Evolutionary conservation across 2,797 vertebrate genomes (phyloP).

Genomic region (Cebuella pygmaea): DNA sequence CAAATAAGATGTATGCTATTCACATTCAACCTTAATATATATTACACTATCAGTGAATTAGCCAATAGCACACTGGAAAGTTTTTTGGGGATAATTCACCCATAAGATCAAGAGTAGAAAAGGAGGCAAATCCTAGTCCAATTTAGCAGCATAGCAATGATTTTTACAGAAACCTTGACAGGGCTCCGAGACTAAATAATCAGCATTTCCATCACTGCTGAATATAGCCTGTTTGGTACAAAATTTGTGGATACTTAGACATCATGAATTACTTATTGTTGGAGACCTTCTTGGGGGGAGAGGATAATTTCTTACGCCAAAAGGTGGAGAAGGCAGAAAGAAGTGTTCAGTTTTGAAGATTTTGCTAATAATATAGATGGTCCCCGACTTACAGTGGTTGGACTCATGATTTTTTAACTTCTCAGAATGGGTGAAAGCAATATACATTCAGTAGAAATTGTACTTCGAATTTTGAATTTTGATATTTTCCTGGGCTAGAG

Average conservation of each 20-base stretch:
- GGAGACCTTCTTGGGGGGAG: background rate
- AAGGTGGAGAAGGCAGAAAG: background rate
- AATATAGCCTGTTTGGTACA: slow-evolving; percentile 52
- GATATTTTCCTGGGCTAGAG: background rate
- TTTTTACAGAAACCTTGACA: slow-evolving; percentile 38
- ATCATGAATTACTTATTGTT: slow-evolving; percentile 41
- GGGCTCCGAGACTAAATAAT: slow-evolving; percentile 54
- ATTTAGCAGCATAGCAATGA: background rate
- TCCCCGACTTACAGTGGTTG: background rate
- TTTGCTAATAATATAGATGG: background rate
- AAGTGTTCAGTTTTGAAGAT: background rate
- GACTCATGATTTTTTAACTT: background rate
- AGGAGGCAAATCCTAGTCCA: background rate
- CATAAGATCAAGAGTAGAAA: slow-evolving; percentile 37
- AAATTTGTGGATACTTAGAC: slow-evolving; percentile 22
- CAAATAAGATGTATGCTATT: slow-evolving; percentile 53
- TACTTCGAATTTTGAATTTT: background rate
- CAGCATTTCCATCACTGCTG: slow-evolving; percentile 29
- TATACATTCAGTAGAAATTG: background rate
- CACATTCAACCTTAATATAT: slow-evolving; percentile 21
- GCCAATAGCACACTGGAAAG: slow-evolving; percentile 31
- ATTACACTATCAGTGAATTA: background rate
- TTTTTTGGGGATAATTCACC: slow-evolving; percentile 25
- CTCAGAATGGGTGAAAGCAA: background rate
- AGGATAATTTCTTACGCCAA: slow-evolving; percentile 10